These are phyloP conservation scores for Chrysomela aeneicollis DNA, from an alignment of 2,888 invertebrate species.

Conservation along the genomic window DNA sequence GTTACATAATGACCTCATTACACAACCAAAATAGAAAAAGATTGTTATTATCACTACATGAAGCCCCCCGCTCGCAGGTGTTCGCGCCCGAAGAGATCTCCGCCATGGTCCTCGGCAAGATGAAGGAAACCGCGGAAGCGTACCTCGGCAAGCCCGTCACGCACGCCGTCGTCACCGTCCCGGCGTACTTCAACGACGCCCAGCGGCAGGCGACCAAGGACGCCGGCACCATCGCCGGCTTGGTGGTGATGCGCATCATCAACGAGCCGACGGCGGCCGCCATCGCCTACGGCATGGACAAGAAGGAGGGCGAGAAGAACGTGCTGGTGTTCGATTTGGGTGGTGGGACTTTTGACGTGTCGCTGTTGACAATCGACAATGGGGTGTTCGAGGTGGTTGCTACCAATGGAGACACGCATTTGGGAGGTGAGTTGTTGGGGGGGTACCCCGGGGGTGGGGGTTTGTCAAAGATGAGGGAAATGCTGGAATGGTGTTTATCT, in stretches of 20 bases:
- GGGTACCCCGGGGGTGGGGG: no score
- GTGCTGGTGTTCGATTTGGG: conserved; percentile 98
- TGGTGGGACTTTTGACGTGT: conserved; percentile 99
- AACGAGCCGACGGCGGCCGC: conserved; percentile 98
- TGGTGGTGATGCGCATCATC: conserved; percentile 94
- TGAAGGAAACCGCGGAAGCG: conserved; percentile 99
- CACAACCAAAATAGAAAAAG: no score
- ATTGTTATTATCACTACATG: no score
- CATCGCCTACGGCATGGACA: conserved; percentile 96
- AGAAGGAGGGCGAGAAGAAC: conserved; percentile 97
- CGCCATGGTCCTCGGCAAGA: conserved; percentile 97
- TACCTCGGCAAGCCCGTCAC: conserved; percentile 92
- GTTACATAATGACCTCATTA: no score
- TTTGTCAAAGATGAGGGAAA: no score
- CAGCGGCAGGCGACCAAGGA: conserved; percentile 99
- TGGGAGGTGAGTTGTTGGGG: conserved; percentile 87
- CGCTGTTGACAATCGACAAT: conserved; percentile 96
- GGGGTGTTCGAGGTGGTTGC: conserved; percentile 94
- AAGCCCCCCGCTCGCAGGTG: conserved; percentile 52
- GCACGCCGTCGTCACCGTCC: conserved; percentile 91
- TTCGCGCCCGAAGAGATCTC: conserved; percentile 99
- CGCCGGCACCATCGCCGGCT: conserved; percentile 80
- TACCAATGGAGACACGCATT: conserved; percentile 95
- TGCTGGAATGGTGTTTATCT: no score
- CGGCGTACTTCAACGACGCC: conserved; percentile 99